Evolutionary conservation across 2,888 invertebrate genomes (phyloP), one percentile per base, ranked within the genome.

Genomic region (Eustalomyia histrio): DNA sequence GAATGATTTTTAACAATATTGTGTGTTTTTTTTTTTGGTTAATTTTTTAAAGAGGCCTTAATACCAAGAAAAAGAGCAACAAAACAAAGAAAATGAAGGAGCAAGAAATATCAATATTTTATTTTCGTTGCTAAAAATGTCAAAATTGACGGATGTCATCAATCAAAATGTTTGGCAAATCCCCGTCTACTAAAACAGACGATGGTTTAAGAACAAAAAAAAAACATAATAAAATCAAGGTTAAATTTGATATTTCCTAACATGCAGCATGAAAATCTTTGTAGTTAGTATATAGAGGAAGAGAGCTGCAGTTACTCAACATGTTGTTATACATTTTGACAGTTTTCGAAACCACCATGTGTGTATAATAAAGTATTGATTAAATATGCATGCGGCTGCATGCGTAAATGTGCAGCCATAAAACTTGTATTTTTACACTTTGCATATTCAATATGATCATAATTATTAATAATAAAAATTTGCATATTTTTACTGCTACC

Each of bases 71-170:
- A 43, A 29, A 29, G 29, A 6, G 29, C 6, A 29, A 47, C 18
- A 47, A 47, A 47, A 8, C 39, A 5, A 47, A 47, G 14, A 47
- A 47, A 47, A 47, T 47, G n/a, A 47, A 47, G 14, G 43, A 47
- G 5, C 16, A 47, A 63, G 21, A 47, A 47, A 39, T 47, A 47
- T 18, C 5, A 16, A 16, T 16, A 61, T 63, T 33, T n/a, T n/a
- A n/a, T 67, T 76, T 29, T 29, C 7, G 29, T 29, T 72, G 21
- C 61, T 69, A 68, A 78, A 83, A 78, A 72, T 83, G 83, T 83
- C 83, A 81, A 83, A 83, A 83, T 81, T 83, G 83, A 83, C 83
- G 83, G 83, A 83, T 83, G 83, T 83, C 82, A 83, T 83, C 83
- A 83, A 83, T 83, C 83, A 81, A 81, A 81, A 71, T 78, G 39